These are phyloP conservation scores for Sciaenops ocellatus DNA, from an alignment of 2,797 vertebrate species.

Conservation along the genomic window DNA sequence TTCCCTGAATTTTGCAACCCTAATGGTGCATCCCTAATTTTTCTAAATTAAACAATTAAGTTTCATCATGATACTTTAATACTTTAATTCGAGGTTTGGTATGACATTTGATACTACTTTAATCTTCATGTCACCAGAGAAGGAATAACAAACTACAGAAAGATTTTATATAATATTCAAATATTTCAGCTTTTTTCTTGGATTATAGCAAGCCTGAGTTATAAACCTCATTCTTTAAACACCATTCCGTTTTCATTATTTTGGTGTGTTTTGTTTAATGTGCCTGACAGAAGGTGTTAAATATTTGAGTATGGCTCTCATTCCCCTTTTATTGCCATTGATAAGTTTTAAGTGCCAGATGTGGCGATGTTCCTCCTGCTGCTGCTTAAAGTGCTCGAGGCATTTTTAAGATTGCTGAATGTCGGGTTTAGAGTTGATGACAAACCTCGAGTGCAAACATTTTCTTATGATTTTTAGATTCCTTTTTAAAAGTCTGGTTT, in stretches of 20 bases:
- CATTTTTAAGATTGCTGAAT: background rate
- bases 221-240: background rate
- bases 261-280: slow-evolving; percentile 27
- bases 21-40: background rate
- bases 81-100: background rate
- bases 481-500: slow-evolving; percentile 28
- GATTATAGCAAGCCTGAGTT: background rate
- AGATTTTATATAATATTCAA: background rate
- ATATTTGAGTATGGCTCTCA: slow-evolving; percentile 43
- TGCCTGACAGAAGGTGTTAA: slow-evolving; percentile 41
- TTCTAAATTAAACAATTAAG: background rate
- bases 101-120: background rate
- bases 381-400: slow-evolving; percentile 6
- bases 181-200: background rate
- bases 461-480: slow-evolving; percentile 19
- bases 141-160: background rate
- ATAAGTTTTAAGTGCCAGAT: slow-evolving; percentile 48
- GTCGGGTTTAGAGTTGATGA: slow-evolving; percentile 20
- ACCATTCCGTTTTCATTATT: slow-evolving; percentile 15
- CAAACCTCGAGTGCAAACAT: background rate
- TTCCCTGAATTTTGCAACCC: no score
- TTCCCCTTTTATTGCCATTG: slow-evolving; percentile 43
- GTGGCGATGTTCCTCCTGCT: slow-evolving; percentile 13
- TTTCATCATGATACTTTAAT: background rate
- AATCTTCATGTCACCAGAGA: background rate